Percentiles rank a stretch among this genome's conserved stretches.
These are phyloP conservation scores for Dendroctonus ponderosae DNA, from an alignment of 1,140 invertebrate genomes.

Conservation along the genomic window DNA sequence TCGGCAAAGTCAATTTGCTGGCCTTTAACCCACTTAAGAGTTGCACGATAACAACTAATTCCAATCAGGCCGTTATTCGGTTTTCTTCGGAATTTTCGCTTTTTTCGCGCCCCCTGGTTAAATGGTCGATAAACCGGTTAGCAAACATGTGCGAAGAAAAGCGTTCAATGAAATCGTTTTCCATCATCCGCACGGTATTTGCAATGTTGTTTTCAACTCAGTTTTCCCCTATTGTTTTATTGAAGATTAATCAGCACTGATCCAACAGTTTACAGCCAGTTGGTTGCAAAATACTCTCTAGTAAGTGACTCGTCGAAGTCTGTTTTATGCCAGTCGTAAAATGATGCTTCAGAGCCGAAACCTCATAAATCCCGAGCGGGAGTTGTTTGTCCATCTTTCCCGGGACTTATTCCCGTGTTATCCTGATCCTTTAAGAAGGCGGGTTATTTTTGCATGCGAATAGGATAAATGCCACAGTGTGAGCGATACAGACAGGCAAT, in stretches of 20 bases:
- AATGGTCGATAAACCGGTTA: slow-evolving; percentile 6
- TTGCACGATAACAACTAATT: slow-evolving; percentile 30
- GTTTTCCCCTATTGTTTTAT: too few species aligned
- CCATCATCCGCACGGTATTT: too few species aligned
- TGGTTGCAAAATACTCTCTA: background rate
- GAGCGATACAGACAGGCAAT: slow-evolving; percentile 46
- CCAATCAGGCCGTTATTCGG: slow-evolving; percentile 15
- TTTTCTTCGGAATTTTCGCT: slow-evolving; percentile 23
- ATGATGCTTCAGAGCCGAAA: slow-evolving; percentile 29
- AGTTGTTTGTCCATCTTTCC: slow-evolving; percentile 40
- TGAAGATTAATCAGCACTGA: too few species aligned
- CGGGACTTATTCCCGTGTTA: slow-evolving; percentile 38
- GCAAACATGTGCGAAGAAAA: too few species aligned
- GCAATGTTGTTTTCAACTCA: too few species aligned
- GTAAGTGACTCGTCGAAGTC: slow-evolving; percentile 11
- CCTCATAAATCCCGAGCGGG: slow-evolving; percentile 38
- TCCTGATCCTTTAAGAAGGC: slow-evolving; percentile 36
- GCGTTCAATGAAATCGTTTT: too few species aligned
- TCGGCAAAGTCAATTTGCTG: slow-evolving; percentile 20
- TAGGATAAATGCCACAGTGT: slow-evolving; percentile 43
- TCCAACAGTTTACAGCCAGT: too few species aligned
- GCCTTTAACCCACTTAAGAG: slow-evolving; percentile 17
- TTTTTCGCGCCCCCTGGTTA: slow-evolving; percentile 5
- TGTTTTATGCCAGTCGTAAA: slow-evolving; percentile 24
- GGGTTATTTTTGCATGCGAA: slow-evolving; percentile 44